Conservation (phyloP, 1,140 invertebrate species). For the Amyelois transitella region DNA sequence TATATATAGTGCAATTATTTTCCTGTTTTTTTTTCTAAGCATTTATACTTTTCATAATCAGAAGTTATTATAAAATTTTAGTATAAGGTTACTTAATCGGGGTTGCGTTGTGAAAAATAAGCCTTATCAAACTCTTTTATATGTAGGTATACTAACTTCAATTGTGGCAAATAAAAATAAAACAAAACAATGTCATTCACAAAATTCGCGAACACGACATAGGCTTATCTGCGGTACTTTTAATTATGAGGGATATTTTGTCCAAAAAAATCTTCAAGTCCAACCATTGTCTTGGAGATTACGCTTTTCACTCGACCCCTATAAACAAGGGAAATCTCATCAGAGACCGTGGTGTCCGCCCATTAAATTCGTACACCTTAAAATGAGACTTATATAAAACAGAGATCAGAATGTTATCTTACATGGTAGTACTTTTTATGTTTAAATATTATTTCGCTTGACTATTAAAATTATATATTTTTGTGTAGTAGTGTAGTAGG, state of each 20-base stretch:
- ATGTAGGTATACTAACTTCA: too few relatives aligned
- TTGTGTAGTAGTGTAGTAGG: too few relatives aligned
- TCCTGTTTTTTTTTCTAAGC: too few relatives aligned
- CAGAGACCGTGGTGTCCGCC: constrained; percentile 28
- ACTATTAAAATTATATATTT: too few relatives aligned
- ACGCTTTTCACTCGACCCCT: constrained; percentile 21
- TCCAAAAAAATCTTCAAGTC: neutral
- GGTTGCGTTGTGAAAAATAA: too few relatives aligned
- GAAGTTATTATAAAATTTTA: too few relatives aligned
- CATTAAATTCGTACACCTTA: constrained; percentile 31
- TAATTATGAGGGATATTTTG: constrained; percentile 3
- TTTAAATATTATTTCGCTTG: too few relatives aligned
- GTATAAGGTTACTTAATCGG: too few relatives aligned
- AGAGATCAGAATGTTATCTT: neutral
- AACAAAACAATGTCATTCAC: neutral
- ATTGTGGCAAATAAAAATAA: neutral
- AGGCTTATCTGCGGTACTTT: neutral
- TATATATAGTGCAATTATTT: too few relatives aligned
- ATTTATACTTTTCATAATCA: too few relatives aligned
- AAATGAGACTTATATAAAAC: neutral
- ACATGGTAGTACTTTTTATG: too few relatives aligned
- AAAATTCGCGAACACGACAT: neutral
- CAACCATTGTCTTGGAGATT: constrained; percentile 34
- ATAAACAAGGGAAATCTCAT: constrained; percentile 39
- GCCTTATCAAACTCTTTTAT: too few relatives aligned